Evolutionary conservation across 2,888 invertebrate genomes (phyloP).

Genomic region (Dicyrtomina minuta): DNA sequence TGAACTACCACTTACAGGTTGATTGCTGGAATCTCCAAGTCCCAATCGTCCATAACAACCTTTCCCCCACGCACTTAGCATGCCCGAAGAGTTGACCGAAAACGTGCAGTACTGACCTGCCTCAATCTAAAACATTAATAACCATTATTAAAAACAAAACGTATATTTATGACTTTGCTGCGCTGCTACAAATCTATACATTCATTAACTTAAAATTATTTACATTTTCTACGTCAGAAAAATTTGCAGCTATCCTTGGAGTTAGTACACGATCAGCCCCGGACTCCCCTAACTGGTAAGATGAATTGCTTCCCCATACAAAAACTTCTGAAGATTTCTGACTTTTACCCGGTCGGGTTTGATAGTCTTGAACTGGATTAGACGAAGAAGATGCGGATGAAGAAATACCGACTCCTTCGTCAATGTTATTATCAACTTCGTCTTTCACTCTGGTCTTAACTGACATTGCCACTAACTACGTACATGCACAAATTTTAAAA

Average conservation of each 20-base stretch:
- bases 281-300: constrained; percentile 66
- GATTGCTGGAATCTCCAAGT: constrained; percentile 65
- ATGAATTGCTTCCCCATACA: constrained; percentile 68
- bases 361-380: background rate
- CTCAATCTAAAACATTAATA: constrained; percentile 59
- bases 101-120: constrained; percentile 69
- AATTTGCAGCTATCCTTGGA: constrained; percentile 63
- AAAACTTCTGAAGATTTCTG: constrained; percentile 58
- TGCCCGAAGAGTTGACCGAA: constrained; percentile 63
- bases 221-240: constrained; percentile 64
- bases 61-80: constrained; percentile 65
- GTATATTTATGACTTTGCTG: background rate
- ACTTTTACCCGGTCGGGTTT: constrained; percentile 2
- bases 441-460: constrained; percentile 35
- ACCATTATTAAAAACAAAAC: too few species aligned
- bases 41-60: constrained; percentile 67
- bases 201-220: too few species aligned
- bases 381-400: constrained; percentile 8
- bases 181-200: constrained; percentile 20
- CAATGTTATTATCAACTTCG: constrained; percentile 11
- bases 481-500: constrained; percentile 1
- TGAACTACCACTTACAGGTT: too few species aligned
- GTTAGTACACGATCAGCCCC: constrained; percentile 64
- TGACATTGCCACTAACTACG: constrained; percentile 43
- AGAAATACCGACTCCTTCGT: constrained; percentile 20